Evolutionary conservation across 2,888 invertebrate species (phyloP), one percentile per base, ranked within the genome.

Genomic region (Pollenia labialis): DNA sequence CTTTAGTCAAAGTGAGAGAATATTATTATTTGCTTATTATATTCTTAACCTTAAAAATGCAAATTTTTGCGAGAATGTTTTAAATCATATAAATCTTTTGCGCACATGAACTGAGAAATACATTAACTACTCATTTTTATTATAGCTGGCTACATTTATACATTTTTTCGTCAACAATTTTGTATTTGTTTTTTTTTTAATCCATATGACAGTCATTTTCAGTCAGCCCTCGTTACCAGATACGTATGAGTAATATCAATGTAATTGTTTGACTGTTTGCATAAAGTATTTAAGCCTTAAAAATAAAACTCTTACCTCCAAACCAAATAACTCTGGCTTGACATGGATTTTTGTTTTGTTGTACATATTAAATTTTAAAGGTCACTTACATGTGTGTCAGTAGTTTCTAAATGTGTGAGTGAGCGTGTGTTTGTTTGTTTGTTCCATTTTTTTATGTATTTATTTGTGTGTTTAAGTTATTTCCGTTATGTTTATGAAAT

Each of bases 231-330:
- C 50, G 16, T 75, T 46, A 46, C 14, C 10, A 23, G 11, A 14
- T 16, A 18, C 54, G 8, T 10, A 23, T 23, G 46, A 10, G 42
- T 40, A 1, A 32, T 71, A 48, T 64, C 32, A 42, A 48, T 58
- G 48, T 44, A 23, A 42, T 32, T 32, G 46, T 68, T 46, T 10
- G 12, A 46, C 16, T 85, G 85, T 88, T 84, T 81, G 81, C 75
- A 52, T 64, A 76, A 85, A 44, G 60, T 60, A 81, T 87, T 84
- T 84, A 66, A 85, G 72, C 72, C 85, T 82, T 81, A 87, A 88
- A 85, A 74, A 64, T 11, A 44, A 66, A 72, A 23, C 62, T 46
- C 4, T 54, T 69, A 50, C 54, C 68, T 80, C 46, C 66, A 50
- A 62, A 40, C 14, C 16, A 46, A 81, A 66, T 32, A 32, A 32